Evolutionary conservation across 2,113 vertebrate genomes (phyloP).

Genomic region (Oncorhynchus masou): DNA sequence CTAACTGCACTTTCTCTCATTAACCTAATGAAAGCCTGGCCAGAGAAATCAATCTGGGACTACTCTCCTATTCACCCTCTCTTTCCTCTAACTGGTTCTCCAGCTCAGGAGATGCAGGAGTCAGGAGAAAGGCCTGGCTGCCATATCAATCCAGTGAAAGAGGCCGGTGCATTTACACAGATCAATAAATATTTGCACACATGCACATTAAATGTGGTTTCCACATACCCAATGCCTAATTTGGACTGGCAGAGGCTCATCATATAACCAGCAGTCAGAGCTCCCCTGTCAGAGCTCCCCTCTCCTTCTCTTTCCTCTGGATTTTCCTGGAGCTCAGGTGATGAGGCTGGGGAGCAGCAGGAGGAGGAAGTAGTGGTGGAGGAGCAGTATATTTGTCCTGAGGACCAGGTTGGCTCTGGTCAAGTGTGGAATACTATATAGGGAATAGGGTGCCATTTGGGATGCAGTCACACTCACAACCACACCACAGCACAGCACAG

Average conservation of each 20-base stretch:
- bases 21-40: conserved; percentile 34
- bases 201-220: conserved; percentile 2
- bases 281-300: neutral
- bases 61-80: conserved; percentile 12
- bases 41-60: conserved; percentile 53
- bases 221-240: neutral
- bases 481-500: no score
- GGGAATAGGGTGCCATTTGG: neutral
- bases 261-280: neutral
- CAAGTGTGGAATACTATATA: no score
- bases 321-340: neutral
- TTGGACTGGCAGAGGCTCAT: neutral
- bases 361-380: neutral
- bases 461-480: neutral
- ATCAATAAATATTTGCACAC: conserved; percentile 27
- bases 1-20: conserved; percentile 23
- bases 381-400: neutral
- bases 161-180: conserved; percentile 28
- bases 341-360: neutral
- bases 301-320: neutral
- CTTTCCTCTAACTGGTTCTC: conserved; percentile 27
- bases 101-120: conserved; percentile 8
- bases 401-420: no score
- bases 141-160: conserved; percentile 22
- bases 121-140: conserved; percentile 5